Evolutionary conservation across 2,797 vertebrate genomes (phyloP).

Genomic region (Galaxias olidus): DNA sequence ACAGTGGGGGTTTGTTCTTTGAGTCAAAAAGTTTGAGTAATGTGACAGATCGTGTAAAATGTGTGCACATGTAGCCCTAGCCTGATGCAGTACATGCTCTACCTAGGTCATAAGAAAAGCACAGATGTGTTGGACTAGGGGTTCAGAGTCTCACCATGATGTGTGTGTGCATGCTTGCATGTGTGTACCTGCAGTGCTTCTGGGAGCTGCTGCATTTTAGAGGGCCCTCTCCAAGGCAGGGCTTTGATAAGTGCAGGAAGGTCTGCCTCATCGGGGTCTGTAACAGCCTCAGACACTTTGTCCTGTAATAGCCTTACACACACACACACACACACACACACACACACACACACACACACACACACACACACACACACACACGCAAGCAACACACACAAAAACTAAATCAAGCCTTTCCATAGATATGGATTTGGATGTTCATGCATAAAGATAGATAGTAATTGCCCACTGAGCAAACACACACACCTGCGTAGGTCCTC

Average conservation of each 20-base stretch:
- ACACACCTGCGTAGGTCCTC: slow-evolving; percentile 59
- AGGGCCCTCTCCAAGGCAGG: slow-evolving; percentile 17
- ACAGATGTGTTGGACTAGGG: too few relatives aligned
- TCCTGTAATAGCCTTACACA: slow-evolving; percentile 48
- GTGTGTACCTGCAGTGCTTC: slow-evolving; percentile 27
- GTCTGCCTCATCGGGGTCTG: slow-evolving; percentile 36
- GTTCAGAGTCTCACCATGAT: not conserved
- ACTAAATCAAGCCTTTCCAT: too few relatives aligned
- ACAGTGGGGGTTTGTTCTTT: not conserved
- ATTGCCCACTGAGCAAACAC: not conserved
- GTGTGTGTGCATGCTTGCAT: not conserved
- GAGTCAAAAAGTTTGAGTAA: not conserved
- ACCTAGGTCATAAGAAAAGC: too few relatives aligned
- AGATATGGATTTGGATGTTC: too few relatives aligned
- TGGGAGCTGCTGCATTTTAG: slow-evolving; percentile 44
- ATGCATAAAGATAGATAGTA: not conserved
- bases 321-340: too few relatives aligned
- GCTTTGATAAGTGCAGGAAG: slow-evolving; percentile 50
- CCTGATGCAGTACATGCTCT: not conserved
- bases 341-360: slow-evolving; percentile 18
- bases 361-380: not conserved
- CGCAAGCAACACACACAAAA: not conserved
- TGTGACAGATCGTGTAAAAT: not conserved
- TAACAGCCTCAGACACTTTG: not conserved
- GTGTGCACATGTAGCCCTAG: not conserved